Conservation (phyloP, 2,797 vertebrate genomes). For the Leptodactylus fallax region DNA sequence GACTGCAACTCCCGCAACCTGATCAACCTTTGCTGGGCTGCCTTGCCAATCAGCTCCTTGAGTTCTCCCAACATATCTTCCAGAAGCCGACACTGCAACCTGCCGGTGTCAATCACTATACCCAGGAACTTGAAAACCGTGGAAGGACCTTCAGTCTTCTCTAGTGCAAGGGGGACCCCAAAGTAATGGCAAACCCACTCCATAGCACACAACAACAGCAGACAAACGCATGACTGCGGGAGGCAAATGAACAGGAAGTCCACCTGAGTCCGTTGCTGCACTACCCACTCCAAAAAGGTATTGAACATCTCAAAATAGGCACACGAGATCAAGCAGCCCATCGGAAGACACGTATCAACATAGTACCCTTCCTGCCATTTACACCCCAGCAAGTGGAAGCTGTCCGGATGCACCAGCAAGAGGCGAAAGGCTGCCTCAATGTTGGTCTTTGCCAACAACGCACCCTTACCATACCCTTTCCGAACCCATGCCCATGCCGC, state of each 20-base stretch:
- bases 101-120: neutral
- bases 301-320: neutral
- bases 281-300: neutral
- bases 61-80: neutral
- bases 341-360: neutral
- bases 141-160: neutral
- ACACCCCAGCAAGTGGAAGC: neutral
- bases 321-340: neutral
- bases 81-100: neutral
- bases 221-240: neutral
- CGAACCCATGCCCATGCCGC: neutral
- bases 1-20: neutral
- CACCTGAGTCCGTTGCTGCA: neutral
- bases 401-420: neutral
- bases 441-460: neutral
- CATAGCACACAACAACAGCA: neutral
- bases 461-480: neutral
- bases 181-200: neutral
- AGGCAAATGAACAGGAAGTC: neutral
- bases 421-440: neutral
- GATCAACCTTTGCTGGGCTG: fast-evolving
- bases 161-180: neutral
- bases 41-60: no score
- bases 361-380: neutral
- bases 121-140: neutral